A percentile compares a stretch with the other conserved stretches of the same genome.
Conservation (phyloP, 2,113 vertebrate species). For the Ochotona curzoniae region DNA sequence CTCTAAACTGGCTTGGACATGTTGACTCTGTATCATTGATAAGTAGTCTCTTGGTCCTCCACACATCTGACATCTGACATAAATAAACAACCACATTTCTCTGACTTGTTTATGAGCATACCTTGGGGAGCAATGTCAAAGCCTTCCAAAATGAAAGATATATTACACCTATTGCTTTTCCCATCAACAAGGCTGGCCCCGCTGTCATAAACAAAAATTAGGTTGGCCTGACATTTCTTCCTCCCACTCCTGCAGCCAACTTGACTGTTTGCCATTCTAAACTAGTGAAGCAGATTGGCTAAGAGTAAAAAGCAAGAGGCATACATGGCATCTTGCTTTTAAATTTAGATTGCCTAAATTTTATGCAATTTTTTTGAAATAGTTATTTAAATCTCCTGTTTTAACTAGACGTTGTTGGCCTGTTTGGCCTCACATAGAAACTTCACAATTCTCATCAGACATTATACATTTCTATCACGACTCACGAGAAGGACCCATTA, state of each 20-base stretch:
- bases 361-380: not conserved
- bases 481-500: not conserved
- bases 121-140: constrained; percentile 64
- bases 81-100: constrained; percentile 68
- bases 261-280: constrained; percentile 30
- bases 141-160: constrained; percentile 70
- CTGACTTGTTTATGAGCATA: constrained; percentile 75
- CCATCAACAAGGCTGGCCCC: constrained; percentile 65
- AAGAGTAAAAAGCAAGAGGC: not conserved
- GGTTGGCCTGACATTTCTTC: constrained; percentile 56
- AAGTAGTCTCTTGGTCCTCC: constrained; percentile 46
- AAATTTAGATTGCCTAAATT: not conserved
- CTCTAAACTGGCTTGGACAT: not conserved
- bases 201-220: constrained; percentile 76
- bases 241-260: not conserved
- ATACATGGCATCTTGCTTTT: constrained; percentile 51
- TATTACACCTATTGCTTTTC: constrained; percentile 71
- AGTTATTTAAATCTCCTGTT: not conserved
- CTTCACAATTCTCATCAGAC: constrained; percentile 43
- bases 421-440: constrained; percentile 32
- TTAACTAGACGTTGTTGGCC: not conserved
- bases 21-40: constrained; percentile 60
- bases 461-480: constrained; percentile 38
- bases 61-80: constrained; percentile 74
- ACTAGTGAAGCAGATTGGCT: too few species aligned